phyloP scores from a whole-genome alignment of 2,888 invertebrate species.

The Diaphora mendica region DNA sequence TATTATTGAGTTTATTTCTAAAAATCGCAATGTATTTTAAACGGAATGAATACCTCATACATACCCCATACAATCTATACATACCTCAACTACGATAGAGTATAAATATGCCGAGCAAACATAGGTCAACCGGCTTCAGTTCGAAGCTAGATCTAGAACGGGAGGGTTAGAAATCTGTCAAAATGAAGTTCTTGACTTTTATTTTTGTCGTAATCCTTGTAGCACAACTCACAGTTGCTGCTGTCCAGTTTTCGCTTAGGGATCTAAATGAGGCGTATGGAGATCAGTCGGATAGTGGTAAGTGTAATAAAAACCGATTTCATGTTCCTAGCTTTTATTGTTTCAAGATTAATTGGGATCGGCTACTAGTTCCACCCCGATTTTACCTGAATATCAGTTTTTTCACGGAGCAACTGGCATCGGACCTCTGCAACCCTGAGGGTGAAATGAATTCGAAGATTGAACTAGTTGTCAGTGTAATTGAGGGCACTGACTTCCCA shows the following conservation, averaged over 20 bases:
- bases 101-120: background rate
- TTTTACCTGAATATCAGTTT: no score
- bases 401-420: no score
- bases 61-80: no score
- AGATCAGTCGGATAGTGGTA: background rate
- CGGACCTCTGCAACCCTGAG: no score
- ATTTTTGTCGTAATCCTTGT: conserved; percentile 3
- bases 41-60: background rate
- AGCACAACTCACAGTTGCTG: conserved; percentile 1
- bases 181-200: conserved; percentile 10
- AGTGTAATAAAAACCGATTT: background rate
- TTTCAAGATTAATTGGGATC: no score
- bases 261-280: conserved; percentile 2
- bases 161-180: background rate
- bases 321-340: no score
- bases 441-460: no score
- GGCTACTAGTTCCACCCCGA: no score
- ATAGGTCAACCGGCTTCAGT: background rate
- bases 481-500: no score
- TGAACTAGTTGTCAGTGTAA: no score
- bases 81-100: background rate
- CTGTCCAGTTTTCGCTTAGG: background rate
- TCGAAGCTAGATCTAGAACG: background rate
- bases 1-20: background rate
- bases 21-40: background rate